Conservation (phyloP, 2,888 invertebrate species). For the Lobophora halterata region DNA sequence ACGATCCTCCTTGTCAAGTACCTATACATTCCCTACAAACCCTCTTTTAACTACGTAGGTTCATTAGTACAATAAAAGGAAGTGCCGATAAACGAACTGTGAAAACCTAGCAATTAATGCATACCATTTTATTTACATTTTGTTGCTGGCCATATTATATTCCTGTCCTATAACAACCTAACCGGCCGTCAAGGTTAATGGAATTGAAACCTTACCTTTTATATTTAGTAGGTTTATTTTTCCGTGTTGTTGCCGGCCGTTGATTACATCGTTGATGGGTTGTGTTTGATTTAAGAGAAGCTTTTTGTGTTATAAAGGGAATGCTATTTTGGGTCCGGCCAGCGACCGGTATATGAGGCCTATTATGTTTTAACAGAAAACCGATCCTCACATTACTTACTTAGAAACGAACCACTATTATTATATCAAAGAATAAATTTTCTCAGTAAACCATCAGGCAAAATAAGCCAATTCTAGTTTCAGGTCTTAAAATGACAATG, state of each 20-base stretch:
- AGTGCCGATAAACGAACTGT: conserved; percentile 57
- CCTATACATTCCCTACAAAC: conserved; percentile 20
- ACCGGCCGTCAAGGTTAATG: conserved; percentile 21
- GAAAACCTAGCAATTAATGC: conserved; percentile 69
- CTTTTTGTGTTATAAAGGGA: conserved; percentile 65
- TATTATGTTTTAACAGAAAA: conserved; percentile 1
- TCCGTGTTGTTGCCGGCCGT: conserved; percentile 22
- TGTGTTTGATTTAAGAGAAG: conserved; percentile 59
- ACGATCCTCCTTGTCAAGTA: no score
- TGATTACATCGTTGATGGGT: conserved; percentile 33
- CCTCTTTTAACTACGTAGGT: conserved; percentile 33
- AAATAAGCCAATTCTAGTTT: no score
- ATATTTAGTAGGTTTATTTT: conserved; percentile 34
- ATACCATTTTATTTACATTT: conserved; percentile 65
- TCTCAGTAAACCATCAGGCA: no score
- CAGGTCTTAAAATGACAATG: no score
- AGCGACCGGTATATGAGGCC: conserved; percentile 38
- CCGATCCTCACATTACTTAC: background rate
- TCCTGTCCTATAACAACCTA: conserved; percentile 31
- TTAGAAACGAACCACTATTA: background rate
- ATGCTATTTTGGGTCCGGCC: conserved; percentile 61
- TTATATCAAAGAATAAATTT: no score
- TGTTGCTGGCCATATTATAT: conserved; percentile 40
- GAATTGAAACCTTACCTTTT: conserved; percentile 34
- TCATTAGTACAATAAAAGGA: conserved; percentile 43